Base-by-base conservation (phyloP, 2,113 vertebrate species). In the Lepisosteus oculatus region DNA sequence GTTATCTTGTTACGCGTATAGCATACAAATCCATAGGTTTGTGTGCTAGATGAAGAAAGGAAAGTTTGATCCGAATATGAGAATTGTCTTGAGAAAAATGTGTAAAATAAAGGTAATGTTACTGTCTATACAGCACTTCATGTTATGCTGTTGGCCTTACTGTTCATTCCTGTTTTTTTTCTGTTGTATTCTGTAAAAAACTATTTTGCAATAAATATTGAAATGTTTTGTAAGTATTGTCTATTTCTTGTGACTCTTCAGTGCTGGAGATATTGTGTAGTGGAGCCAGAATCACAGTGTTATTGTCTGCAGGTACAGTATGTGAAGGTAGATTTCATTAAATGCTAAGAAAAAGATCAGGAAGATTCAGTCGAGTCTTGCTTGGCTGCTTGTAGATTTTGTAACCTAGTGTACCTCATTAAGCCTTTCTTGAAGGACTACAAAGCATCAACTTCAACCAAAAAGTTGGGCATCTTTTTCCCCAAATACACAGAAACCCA, bases 151-250 rank as follows among this genome's bases (percentile, higher is more conserved):
- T 92, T 84, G 86, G 91, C 91, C 91, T 92, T 92, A 92, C 86
- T 92, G 88, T 91, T 84, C 81, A 80, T 88, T 88, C 83, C 86
- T 85, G 72, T 70, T 73, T 74, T 77, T 77, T 86, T 84, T 87
- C 85, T 83, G 87, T 92, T 90, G 71, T 86, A 88, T 87, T 89
- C 85, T 92, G 91, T 90, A 91, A 85, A 90, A 91, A 85, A 89
- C 84, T 91, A 91, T 93, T 93, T 93, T 92, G 87, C 88, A 92
- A 90, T 92, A 93, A 92, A 92, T 88, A 92, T 89, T 82, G 81
- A 91, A 88, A 81, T 81, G 78, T 93, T 92, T 93, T 92, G 70
- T 91, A 92, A 88, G 74, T 76, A 84, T 70, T 14, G 4, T 47
- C 14, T 5, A 56, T 55, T 42, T 54, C 51, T 73, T 7, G 54